Evolutionary conservation across 2,888 invertebrate genomes (phyloP).

Genomic region (Parnassius orleans): DNA sequence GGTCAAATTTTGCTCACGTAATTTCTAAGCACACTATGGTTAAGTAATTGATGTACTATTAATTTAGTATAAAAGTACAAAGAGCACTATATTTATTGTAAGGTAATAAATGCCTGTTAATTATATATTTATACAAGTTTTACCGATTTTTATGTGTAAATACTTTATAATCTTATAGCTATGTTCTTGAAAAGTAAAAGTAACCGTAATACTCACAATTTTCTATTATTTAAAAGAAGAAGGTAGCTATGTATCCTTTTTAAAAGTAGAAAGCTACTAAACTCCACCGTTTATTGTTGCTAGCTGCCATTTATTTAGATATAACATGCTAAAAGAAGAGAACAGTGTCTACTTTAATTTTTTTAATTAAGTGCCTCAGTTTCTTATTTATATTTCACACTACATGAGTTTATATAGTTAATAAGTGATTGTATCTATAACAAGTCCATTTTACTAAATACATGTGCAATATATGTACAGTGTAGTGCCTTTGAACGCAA

Average conservation of each 20-base stretch:
- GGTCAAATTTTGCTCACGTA: constrained; percentile 57
- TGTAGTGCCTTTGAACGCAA: constrained; percentile 21
- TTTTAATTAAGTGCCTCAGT: constrained; percentile 11
- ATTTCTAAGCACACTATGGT: constrained; percentile 50
- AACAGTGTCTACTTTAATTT: background rate
- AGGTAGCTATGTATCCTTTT: constrained; percentile 1
- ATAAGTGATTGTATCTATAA: background rate
- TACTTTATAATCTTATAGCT: constrained; percentile 4
- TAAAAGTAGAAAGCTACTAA: constrained; percentile 2
- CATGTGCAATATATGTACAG: constrained; percentile 8
- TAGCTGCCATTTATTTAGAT: constrained; percentile 7
- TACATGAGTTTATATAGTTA: background rate
- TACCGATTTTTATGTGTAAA: constrained; percentile 16
- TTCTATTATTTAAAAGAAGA: background rate
- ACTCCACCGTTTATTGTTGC: constrained; percentile 7
- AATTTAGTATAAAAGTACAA: constrained; percentile 53
- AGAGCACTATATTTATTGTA: constrained; percentile 42
- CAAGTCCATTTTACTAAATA: constrained; percentile 7
- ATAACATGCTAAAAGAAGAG: background rate
- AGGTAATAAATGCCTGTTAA: constrained; percentile 10
- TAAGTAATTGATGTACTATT: constrained; percentile 35
- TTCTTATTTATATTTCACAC: background rate
- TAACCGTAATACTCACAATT: constrained; percentile 22
- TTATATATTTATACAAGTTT: constrained; percentile 23
- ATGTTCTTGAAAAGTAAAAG: constrained; percentile 11